These are phyloP conservation scores for Strix uralensis DNA, from an alignment of 2,113 vertebrate species.

Conservation along the genomic window DNA sequence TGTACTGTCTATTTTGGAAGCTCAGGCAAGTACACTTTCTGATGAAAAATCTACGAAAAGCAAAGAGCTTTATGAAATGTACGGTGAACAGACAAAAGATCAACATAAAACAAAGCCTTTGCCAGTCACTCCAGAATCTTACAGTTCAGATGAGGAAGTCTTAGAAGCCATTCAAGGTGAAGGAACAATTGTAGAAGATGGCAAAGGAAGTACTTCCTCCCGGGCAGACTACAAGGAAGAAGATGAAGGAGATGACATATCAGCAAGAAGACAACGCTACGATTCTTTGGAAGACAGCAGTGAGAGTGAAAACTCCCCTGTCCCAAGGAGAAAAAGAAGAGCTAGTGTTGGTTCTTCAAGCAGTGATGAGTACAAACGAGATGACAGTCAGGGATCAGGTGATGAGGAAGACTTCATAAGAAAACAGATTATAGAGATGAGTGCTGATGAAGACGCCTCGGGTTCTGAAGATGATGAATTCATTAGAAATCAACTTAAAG, in stretches of 20 bases:
- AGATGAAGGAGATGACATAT: slow-evolving; percentile 55
- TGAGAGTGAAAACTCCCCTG: slow-evolving; percentile 88
- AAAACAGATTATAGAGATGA: slow-evolving; percentile 92
- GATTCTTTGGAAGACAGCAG: slow-evolving; percentile 87
- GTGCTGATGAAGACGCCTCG: slow-evolving; percentile 86
- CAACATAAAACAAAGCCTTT: slow-evolving; percentile 78
- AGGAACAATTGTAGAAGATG: slow-evolving; percentile 37
- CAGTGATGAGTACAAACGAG: slow-evolving; percentile 87
- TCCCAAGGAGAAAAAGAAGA: slow-evolving; percentile 78
- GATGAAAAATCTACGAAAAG: slow-evolving; percentile 67
- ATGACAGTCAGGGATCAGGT: slow-evolving; percentile 88
- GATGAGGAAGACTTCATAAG: slow-evolving; percentile 94
- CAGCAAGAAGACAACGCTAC: slow-evolving; percentile 70
- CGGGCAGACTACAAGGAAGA: slow-evolving; percentile 61
- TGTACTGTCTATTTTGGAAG: slow-evolving; percentile 93
- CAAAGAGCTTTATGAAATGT: slow-evolving; percentile 59
- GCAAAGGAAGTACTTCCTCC: slow-evolving; percentile 50
- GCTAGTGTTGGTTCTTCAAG: slow-evolving; percentile 83
- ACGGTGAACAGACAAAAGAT: slow-evolving; percentile 70
- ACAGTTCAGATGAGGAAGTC: slow-evolving; percentile 83
- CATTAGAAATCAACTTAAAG: slow-evolving; percentile 77
- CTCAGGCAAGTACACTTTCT: slow-evolving; percentile 75
- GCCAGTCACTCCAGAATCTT: slow-evolving; percentile 74
- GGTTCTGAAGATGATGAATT: slow-evolving; percentile 87
- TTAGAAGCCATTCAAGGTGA: slow-evolving; percentile 61